Base-by-base conservation (phyloP, 2,888 invertebrate species). In the Oeneis ivallda region DNA sequence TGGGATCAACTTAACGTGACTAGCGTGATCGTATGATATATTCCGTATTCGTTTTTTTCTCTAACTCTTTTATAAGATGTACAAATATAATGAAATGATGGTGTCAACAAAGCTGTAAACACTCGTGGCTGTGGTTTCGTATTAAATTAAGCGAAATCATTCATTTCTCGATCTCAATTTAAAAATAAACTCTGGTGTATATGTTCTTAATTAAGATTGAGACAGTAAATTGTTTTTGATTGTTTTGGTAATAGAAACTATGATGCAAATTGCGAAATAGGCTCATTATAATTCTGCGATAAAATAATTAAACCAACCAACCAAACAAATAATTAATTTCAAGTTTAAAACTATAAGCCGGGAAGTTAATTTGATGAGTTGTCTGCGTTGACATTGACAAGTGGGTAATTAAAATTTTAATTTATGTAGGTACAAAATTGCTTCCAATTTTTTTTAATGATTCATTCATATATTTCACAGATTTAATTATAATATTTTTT, bases 191-290 rank as follows among this genome's bases (percentile, higher is more conserved):
- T 26, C 26, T 26, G 26, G 5, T 26, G 26, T 26, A 26, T 26
- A n/a, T n/a, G n/a, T 26, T 26, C 26, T n/a, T 9, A 53, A 37
- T 53, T 53, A 53, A 37, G 17, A 15, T 37, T 37, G 37, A 10
- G 53, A 53, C 15, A 37, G 52, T 37, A 7, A 53, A 53, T 53
- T 53, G 37, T 52, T 53, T 53, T 53, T 53, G 37, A 53, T 53
- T 37, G 34, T 37, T 53, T 37, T 37, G 53, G 15, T 53, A 53
- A 53, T 53, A 37, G 37, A 37, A 53, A 53, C 15, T 37, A 34
- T 53, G 32, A 32, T 34, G 32, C 32, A 53, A 53, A 53, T 53
- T 37, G 53, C 15, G 37, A 53, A 37, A 53, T 37, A 37, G 53
- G 34, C 32, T 52, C 32, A 8, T 52, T 52, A 52, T 15, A 37